Percentiles rank a stretch among this genome's conserved stretches.
phyloP scores from a whole-genome alignment of 2,113 vertebrate genomes.

The Scomber japonicus region DNA sequence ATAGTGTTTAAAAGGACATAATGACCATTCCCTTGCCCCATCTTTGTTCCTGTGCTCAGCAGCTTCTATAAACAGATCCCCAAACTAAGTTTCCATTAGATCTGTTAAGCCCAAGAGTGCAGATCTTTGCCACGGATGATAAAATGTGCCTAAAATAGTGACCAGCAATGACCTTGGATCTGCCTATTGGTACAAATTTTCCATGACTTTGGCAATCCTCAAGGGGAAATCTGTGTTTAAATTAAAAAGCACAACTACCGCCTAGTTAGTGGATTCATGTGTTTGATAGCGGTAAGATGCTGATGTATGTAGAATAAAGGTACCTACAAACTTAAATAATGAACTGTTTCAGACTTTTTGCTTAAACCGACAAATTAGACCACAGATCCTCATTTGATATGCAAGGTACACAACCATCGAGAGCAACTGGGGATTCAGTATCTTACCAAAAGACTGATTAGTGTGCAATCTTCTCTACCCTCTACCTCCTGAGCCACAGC shows the following conservation, averaged over 20 bases:
- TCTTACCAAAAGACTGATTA: no score
- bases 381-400: no score
- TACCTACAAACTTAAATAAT: no score
- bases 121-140: slow-evolving; percentile 52
- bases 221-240: slow-evolving; percentile 28
- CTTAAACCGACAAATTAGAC: no score
- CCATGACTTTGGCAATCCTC: slow-evolving; percentile 71
- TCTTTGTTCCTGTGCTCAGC: slow-evolving; percentile 50
- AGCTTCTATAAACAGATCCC: slow-evolving; percentile 74
- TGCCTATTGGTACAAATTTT: slow-evolving; percentile 75
- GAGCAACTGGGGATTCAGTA: no score
- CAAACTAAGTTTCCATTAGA: slow-evolving; percentile 72
- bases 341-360: no score
- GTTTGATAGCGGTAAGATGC: no score
- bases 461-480: no score
- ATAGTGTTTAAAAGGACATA: slow-evolving; percentile 29
- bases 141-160: slow-evolving; percentile 76
- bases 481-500: no score
- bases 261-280: not conserved
- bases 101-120: slow-evolving; percentile 72
- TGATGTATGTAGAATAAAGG: no score
- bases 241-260: not conserved
- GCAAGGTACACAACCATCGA: no score
- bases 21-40: slow-evolving; percentile 30
- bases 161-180: slow-evolving; percentile 69